Percentiles rank a stretch among this genome's conserved stretches.
phyloP scores from a whole-genome alignment of 2,113 vertebrate species.

The Centropus bengalensis region DNA sequence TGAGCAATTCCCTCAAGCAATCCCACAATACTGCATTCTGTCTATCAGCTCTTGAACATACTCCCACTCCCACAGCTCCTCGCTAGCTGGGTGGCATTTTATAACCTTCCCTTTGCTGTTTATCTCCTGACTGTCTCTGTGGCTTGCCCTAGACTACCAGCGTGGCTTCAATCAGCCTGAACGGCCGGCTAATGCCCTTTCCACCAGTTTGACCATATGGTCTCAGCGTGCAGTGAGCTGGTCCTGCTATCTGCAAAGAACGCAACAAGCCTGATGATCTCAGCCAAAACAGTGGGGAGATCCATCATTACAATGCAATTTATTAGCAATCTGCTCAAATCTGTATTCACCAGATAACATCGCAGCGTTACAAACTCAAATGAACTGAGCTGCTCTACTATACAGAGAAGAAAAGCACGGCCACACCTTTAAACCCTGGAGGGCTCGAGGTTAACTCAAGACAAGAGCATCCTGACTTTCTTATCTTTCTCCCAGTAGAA shows the following conservation, averaged over 20 bases:
- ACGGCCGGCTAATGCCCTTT: not conserved
- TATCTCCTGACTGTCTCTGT: not conserved
- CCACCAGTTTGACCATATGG: not conserved
- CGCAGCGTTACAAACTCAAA: not conserved
- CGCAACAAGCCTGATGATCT: not conserved
- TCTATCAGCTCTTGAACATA: not conserved
- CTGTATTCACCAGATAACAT: not conserved
- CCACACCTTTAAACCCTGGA: not conserved
- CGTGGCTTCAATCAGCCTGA: not conserved
- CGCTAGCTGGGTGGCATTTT: not conserved
- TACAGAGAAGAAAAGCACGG: not conserved
- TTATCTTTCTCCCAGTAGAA: not conserved
- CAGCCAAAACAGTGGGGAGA: not conserved
- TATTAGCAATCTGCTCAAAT: slow-evolving; percentile 7
- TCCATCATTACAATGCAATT: not conserved
- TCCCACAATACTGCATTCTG: not conserved
- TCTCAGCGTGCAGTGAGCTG: not conserved
- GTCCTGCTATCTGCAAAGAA: not conserved
- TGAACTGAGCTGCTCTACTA: not conserved
- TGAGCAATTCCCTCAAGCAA: not conserved
- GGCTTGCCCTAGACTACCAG: not conserved
- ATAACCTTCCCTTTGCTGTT: not conserved
- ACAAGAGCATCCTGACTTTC: not conserved
- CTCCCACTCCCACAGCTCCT: not conserved
- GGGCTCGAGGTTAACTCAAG: not conserved